phyloP scores from a whole-genome alignment of 2,797 vertebrate genomes.

The Bradypodion ventrale region DNA sequence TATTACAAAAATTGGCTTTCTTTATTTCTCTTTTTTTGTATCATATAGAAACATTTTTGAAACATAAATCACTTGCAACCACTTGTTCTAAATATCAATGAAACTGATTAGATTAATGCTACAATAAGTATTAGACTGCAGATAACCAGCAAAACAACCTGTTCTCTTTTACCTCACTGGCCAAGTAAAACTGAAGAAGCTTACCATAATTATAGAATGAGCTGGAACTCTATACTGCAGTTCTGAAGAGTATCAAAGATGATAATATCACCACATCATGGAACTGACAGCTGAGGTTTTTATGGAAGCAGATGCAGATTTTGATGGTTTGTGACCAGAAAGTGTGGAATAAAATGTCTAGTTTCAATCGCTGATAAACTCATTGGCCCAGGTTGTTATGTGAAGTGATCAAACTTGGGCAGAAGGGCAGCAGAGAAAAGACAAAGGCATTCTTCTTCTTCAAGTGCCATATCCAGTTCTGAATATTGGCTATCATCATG shows the following conservation, averaged over 20 bases:
- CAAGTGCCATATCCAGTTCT: no score
- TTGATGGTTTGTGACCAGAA: neutral
- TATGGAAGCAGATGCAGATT: neutral
- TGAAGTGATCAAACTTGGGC: no score
- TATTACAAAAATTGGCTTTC: no score
- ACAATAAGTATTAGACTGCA: conserved; percentile 66
- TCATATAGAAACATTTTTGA: neutral
- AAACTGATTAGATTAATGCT: conserved; percentile 65
- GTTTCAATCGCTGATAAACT: no score
- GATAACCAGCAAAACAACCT: conserved; percentile 64
- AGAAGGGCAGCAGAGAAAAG: neutral
- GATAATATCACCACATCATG: no score
- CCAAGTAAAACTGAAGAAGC: conserved; percentile 61
- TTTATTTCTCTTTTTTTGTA: neutral
- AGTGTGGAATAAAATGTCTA: neutral
- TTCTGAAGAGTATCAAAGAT: no score
- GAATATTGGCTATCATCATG: no score
- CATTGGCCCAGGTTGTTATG: no score
- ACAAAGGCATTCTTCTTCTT: no score
- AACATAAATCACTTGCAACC: conserved; percentile 31
- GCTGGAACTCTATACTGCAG: conserved; percentile 34
- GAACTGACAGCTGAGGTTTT: no score
- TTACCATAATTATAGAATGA: conserved; percentile 66
- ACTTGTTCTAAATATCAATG: conserved; percentile 65
- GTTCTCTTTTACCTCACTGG: conserved; percentile 65